These are phyloP conservation scores for Kradibia gibbosae DNA, from an alignment of 1,140 invertebrate species.

Conservation along the genomic window DNA sequence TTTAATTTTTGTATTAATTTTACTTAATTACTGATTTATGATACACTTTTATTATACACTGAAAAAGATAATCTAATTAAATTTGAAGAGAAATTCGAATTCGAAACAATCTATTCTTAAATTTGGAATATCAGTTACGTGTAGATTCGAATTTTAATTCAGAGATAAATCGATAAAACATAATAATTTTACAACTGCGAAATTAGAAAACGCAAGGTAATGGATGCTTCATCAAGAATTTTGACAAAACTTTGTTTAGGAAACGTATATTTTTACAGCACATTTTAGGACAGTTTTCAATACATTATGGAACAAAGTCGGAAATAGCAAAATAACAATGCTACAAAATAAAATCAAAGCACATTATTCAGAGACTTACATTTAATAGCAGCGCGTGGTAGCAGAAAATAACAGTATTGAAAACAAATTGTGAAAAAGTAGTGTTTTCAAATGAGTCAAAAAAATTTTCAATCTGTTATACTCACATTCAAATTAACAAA, in stretches of 20 bases:
- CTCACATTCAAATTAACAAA: not conserved
- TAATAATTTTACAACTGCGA: not conserved
- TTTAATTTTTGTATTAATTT: too few relatives aligned
- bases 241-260: conserved; percentile 46
- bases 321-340: not conserved
- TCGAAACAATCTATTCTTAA: too few relatives aligned
- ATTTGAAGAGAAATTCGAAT: not conserved
- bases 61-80: not conserved
- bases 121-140: not conserved
- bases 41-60: not conserved
- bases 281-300: not conserved
- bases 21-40: too few relatives aligned
- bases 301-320: conserved; percentile 1
- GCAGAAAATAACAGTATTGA: not conserved
- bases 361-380: not conserved
- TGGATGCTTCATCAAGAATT: conserved; percentile 49
- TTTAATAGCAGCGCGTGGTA: not conserved
- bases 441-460: not conserved
- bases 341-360: not conserved
- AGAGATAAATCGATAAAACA: not conserved
- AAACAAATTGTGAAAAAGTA: not conserved
- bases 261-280: conserved; percentile 41
- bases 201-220: not conserved
- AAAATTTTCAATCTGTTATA: not conserved
- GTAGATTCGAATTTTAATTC: not conserved